Percentiles rank a stretch among this genome's conserved stretches.
Conservation (phyloP, 1,140 invertebrate genomes). For the Helicorthomorpha holstii region DNA sequence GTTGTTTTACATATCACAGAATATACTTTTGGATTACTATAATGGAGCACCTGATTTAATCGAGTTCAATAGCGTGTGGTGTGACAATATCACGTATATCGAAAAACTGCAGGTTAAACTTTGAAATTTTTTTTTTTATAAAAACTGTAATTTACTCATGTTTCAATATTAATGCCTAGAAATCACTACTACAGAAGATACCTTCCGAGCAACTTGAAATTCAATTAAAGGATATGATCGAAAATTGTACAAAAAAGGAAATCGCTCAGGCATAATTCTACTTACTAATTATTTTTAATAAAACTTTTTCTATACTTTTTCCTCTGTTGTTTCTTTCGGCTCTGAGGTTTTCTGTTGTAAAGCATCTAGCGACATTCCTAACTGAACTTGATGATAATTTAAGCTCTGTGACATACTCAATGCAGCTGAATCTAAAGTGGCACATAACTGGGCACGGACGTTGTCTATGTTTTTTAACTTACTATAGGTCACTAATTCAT, state of each 20-base stretch:
- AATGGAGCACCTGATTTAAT: constrained; percentile 55
- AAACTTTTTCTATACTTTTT: neutral
- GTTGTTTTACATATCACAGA: constrained; percentile 30
- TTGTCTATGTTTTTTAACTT: neutral
- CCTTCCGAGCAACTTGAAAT: neutral
- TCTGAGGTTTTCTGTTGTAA: too few species aligned
- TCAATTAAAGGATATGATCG: neutral
- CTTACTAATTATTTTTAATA: too few species aligned
- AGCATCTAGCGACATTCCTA: neutral
- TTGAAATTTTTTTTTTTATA: neutral
- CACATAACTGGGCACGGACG: neutral
- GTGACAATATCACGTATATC: constrained; percentile 51
- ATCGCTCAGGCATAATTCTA: too few species aligned
- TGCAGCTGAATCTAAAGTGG: neutral
- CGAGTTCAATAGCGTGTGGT: constrained; percentile 55
- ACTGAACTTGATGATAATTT: neutral
- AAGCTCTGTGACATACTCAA: neutral
- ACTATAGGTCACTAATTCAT: neutral
- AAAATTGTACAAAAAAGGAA: too few species aligned
- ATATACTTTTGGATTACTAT: constrained; percentile 69
- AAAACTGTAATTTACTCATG: neutral
- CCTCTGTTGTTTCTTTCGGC: neutral
- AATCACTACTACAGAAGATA: neutral
- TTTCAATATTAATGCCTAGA: neutral
- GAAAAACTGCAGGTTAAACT: constrained; percentile 58